phyloP scores from a whole-genome alignment of 2,113 vertebrate genomes.

The Marcusenius ussheri region DNA sequence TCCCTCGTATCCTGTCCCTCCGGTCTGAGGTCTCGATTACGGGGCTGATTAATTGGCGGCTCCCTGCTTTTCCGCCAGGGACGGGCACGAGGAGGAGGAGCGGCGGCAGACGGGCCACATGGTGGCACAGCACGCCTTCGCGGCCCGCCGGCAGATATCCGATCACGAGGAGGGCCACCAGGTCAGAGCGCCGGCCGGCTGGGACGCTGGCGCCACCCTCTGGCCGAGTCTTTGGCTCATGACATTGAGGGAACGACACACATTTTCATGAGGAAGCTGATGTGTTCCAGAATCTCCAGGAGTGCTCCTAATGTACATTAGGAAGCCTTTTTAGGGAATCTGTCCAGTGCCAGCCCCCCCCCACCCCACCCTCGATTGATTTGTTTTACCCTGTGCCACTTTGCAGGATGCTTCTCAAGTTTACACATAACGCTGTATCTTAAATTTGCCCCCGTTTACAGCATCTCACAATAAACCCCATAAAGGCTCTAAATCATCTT shows the following conservation, averaged over 20 bases:
- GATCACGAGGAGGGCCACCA: constrained; percentile 67
- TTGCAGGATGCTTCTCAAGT: background rate
- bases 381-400: background rate
- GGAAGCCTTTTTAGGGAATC: background rate
- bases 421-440: background rate
- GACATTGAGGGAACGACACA: background rate
- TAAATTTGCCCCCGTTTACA: background rate
- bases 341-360: background rate
- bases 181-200: constrained; percentile 45
- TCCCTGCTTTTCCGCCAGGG: constrained; percentile 48
- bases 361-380: background rate
- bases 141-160: constrained; percentile 80
- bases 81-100: constrained; percentile 61
- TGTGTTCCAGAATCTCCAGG: background rate
- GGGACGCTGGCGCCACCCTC: background rate
- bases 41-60: background rate
- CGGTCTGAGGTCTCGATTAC: background rate
- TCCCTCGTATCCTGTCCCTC: background rate
- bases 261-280: background rate
- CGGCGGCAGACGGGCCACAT: constrained; percentile 54
- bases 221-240: background rate
- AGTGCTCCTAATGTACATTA: background rate
- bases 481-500: background rate
- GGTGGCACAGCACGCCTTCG: constrained; percentile 72
- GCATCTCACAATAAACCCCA: background rate